Evolutionary conservation across 1,140 invertebrate species (phyloP).

Genomic region (Diorhabda elongata): DNA sequence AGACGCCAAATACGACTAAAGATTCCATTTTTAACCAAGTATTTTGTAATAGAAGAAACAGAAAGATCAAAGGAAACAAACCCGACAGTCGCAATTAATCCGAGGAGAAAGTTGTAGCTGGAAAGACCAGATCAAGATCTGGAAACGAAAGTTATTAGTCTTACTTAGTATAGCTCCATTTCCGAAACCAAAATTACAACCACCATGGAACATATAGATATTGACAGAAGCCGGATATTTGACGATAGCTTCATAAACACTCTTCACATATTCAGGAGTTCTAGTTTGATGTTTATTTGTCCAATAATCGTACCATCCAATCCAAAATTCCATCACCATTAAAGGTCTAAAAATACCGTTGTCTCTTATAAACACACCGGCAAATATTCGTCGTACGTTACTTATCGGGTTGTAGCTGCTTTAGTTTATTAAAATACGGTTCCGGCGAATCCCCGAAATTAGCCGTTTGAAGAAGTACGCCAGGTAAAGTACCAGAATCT

Average conservation of each 20-base stretch:
- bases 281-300: conserved; percentile 13
- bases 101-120: too few species aligned
- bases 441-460: conserved; percentile 3
- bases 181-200: conserved; percentile 67
- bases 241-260: conserved; percentile 35
- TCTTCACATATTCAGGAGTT: not conserved
- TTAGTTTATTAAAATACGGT: not conserved
- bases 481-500: conserved; percentile 46
- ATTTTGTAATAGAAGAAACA: too few species aligned
- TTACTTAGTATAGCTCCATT: conserved; percentile 53
- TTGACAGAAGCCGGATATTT: conserved; percentile 56
- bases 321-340: conserved; percentile 34
- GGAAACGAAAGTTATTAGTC: not conserved
- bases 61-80: too few species aligned
- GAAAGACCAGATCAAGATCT: too few species aligned
- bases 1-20: too few species aligned
- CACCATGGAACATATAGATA: conserved; percentile 70
- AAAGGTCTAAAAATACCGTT: conserved; percentile 17
- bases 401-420: conserved; percentile 14
- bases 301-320: conserved; percentile 38
- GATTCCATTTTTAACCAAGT: too few species aligned
- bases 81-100: too few species aligned
- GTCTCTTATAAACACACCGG: not conserved
- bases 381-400: not conserved
- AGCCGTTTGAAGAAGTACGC: conserved; percentile 13